These are phyloP conservation scores for Malurus splendens DNA, from an alignment of 2,797 vertebrate genomes.

Conservation along the genomic window DNA sequence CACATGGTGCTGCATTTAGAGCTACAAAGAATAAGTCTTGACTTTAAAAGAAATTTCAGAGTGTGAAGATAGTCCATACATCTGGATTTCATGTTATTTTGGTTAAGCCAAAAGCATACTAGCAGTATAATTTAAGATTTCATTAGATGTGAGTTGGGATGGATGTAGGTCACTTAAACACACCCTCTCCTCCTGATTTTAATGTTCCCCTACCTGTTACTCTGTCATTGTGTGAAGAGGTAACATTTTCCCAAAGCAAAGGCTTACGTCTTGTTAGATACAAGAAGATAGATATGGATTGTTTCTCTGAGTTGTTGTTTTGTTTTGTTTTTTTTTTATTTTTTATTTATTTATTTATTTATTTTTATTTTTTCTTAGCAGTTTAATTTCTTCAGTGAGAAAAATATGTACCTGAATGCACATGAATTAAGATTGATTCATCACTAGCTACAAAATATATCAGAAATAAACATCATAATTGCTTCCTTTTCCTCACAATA, in stretches of 20 bases:
- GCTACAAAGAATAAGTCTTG: neutral
- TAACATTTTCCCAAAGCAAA: neutral
- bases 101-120: neutral
- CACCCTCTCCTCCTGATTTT: neutral
- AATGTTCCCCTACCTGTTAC: neutral
- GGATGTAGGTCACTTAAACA: neutral
- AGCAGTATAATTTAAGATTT: neutral
- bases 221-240: neutral
- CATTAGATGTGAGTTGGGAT: neutral
- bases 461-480: slow-evolving; percentile 14
- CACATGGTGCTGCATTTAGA: neutral
- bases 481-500: slow-evolving; percentile 29
- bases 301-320: neutral
- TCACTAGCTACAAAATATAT: neutral
- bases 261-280: neutral
- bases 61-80: neutral
- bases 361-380: neutral
- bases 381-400: neutral
- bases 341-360: no score
- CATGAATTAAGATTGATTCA: neutral
- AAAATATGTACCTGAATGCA: neutral
- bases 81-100: neutral
- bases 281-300: neutral
- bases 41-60: neutral
- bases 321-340: neutral